Evolutionary conservation across 1,140 invertebrate genomes (phyloP), one percentile per base, ranked within the genome.

Genomic region (Drosophila santomea): DNA sequence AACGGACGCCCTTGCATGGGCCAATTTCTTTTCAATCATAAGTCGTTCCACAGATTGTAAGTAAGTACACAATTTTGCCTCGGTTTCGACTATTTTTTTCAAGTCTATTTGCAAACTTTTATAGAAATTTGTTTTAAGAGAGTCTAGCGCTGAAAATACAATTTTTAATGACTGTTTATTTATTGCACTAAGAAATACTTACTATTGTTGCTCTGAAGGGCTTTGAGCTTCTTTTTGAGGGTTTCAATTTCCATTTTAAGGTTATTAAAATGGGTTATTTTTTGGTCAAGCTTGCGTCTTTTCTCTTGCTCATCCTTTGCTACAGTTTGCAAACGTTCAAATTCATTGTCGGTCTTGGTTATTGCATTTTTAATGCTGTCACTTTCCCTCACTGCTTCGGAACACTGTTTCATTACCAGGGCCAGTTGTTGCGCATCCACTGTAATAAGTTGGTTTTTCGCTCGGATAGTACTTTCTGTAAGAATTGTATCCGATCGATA

Each of bases 111-210:
- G 7, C n/a, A 82, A 12, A 25, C n/a, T 36, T 4, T 47, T 25
- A 11, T 25, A 90, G 71, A 95, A 95, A 7, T 89, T 93, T 0
- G 73, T 61, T 63, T 95, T 93, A 3, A 92, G 80, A 0, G 93
- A 93, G 47, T 79, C 66, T 25, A 76, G 61, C 35, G 69, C 82
- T 85, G 11, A 47, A 78, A 48, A 32, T 23, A 14, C 1, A 17
- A 4, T 23, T 32, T n/a, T 5, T 20, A 52, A 12, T 36, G n/a
- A 2, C 0, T 32, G 23, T 11, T 11, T 20, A 10, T n/a, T 15
- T 35, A 4, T 12, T 6, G 11, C 25, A 3, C 12, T 36, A 3
- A 4, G 35, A 7, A 23, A 3, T 14, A 60, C 78, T 45, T 51
- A 85, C 82, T 52, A 35, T 38, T 10, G 6, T 52, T 50, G 38